These are phyloP conservation scores for Stomorhina lunata DNA, from an alignment of 2,888 invertebrate species.

Conservation along the genomic window DNA sequence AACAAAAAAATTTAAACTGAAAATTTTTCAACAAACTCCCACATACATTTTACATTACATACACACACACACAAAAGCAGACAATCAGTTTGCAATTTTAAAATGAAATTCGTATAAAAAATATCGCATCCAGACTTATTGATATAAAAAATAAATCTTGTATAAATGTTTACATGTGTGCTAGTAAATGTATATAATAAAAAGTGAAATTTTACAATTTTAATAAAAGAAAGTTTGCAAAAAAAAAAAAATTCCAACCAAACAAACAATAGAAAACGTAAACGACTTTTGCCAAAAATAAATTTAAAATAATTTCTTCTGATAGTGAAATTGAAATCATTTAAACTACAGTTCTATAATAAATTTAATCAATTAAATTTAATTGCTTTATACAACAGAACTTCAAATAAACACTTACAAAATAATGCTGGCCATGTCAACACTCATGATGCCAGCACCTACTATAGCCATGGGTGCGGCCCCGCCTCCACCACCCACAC, in stretches of 20 bases:
- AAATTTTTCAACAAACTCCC: constrained; percentile 48
- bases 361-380: not conserved
- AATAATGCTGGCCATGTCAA: constrained; percentile 80
- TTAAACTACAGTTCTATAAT: constrained; percentile 64
- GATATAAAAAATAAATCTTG: constrained; percentile 7
- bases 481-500: constrained; percentile 68
- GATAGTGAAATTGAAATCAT: constrained; percentile 65
- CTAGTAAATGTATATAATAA: constrained; percentile 2
- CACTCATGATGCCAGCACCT: constrained; percentile 80
- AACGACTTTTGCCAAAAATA: not conserved
- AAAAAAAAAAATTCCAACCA: not conserved
- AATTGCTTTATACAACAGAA: not conserved
- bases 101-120: constrained; percentile 28
- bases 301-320: not conserved
- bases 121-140: constrained; percentile 54
- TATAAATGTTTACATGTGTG: not conserved
- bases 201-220: constrained; percentile 54
- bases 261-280: not conserved
- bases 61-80: constrained; percentile 25
- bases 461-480: constrained; percentile 80
- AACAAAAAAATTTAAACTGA: constrained; percentile 26
- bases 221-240: not conserved
- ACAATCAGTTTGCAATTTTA: constrained; percentile 39
- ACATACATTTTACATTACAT: constrained; percentile 14
- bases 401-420: constrained; percentile 23